A percentile compares a stretch with the other conserved stretches of the same genome.
Evolutionary conservation across 2,797 vertebrate species (phyloP).

Genomic region (Microctenopoma steveboyesi): DNA sequence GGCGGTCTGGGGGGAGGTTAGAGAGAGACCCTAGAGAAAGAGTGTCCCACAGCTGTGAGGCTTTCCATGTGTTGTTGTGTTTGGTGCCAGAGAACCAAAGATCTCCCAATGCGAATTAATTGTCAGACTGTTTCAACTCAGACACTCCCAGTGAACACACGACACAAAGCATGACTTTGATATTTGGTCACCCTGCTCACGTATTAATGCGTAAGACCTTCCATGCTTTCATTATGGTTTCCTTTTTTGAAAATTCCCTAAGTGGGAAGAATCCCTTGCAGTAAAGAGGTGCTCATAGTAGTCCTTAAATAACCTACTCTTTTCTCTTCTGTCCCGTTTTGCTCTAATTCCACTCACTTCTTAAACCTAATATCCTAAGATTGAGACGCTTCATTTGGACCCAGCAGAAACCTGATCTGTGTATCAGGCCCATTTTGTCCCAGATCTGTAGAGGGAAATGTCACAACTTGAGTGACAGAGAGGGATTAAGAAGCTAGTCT

Average conservation of each 20-base stretch:
- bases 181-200: conserved; percentile 1
- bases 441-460: conserved; percentile 60
- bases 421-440: conserved; percentile 49
- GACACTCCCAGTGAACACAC: conserved; percentile 44
- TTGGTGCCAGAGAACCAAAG: conserved; percentile 62
- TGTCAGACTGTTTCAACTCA: conserved; percentile 43
- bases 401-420: conserved; percentile 56
- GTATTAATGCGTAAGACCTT: not conserved
- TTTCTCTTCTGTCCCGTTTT: conserved; percentile 26
- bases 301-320: conserved; percentile 10
- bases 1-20: conserved; percentile 38
- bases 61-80: conserved; percentile 57
- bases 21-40: conserved; percentile 46
- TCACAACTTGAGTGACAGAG: conserved; percentile 60
- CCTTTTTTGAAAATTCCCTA: not conserved
- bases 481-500: conserved; percentile 66
- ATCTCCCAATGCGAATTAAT: conserved; percentile 53
- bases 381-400: conserved; percentile 47
- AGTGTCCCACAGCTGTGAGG: conserved; percentile 67
- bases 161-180: conserved; percentile 33
- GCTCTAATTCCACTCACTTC: conserved; percentile 43
- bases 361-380: conserved; percentile 24
- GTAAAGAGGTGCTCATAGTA: not conserved
- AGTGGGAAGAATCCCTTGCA: conserved; percentile 1
- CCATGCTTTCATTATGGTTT: conserved; percentile 2